A percentile compares a stretch with the other conserved stretches of the same genome.
phyloP scores from a whole-genome alignment of 1,140 invertebrate species.

The Drosophila kurseongensis region DNA sequence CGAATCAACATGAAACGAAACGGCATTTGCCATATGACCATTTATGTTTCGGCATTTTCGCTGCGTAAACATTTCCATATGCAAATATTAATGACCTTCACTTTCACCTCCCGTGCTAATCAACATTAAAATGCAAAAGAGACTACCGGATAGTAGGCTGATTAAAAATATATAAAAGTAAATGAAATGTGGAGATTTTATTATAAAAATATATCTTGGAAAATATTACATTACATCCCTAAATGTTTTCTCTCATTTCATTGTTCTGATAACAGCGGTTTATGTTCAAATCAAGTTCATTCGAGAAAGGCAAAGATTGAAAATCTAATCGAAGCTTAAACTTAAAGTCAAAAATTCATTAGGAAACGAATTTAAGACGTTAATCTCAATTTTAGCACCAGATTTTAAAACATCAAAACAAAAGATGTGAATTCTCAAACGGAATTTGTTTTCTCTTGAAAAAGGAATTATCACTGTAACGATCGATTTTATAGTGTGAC shows the following conservation, averaged over 20 bases:
- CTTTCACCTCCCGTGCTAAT: conserved; percentile 68
- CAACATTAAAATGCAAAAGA: conserved; percentile 38
- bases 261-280: no score
- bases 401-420: no score
- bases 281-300: no score
- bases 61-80: conserved; percentile 74
- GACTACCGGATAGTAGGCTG: conserved; percentile 5
- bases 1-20: conserved; percentile 30
- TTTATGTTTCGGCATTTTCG: conserved; percentile 58
- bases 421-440: neutral
- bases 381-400: no score
- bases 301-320: no score
- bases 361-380: no score
- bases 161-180: neutral
- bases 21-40: conserved; percentile 56
- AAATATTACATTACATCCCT: no score
- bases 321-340: no score
- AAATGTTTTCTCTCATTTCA: no score
- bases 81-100: conserved; percentile 82
- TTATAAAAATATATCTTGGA: no score
- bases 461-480: neutral
- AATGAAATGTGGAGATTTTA: no score
- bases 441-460: neutral
- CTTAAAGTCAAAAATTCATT: no score
- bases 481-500: neutral